These are phyloP conservation scores for Urechis unicinctus DNA, from an alignment of 2,888 invertebrate genomes.

Conservation along the genomic window DNA sequence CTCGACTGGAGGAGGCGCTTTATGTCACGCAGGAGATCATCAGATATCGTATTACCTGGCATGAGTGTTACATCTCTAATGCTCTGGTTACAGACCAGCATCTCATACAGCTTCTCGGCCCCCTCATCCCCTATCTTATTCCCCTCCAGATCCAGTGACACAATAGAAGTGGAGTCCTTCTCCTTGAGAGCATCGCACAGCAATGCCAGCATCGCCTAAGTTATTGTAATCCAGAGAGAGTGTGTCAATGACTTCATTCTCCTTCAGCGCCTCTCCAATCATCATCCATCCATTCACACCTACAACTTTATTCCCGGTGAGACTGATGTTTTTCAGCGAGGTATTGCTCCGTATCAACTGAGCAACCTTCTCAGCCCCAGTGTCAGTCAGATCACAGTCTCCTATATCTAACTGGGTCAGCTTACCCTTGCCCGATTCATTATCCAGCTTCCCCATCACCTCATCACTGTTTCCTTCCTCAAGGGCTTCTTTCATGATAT, in stretches of 20 bases:
- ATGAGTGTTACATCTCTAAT: conserved; percentile 31
- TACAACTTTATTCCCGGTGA: conserved; percentile 31
- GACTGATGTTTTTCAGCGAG: conserved; percentile 25
- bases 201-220: conserved; percentile 33
- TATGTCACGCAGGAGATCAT: too few relatives aligned
- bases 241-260: conserved; percentile 27
- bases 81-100: conserved; percentile 31
- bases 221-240: conserved; percentile 35
- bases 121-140: conserved; percentile 30
- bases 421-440: conserved; percentile 2
- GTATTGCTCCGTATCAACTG: conserved; percentile 26
- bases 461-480: too few relatives aligned
- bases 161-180: conserved; percentile 24
- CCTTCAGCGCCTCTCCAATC: conserved; percentile 29
- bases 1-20: too few relatives aligned
- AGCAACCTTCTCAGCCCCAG: conserved; percentile 27
- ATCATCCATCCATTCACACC: conserved; percentile 29
- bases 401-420: conserved; percentile 34
- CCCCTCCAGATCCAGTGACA: conserved; percentile 32
- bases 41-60: conserved; percentile 30
- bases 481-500: neutral
- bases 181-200: conserved; percentile 25
- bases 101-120: conserved; percentile 26
- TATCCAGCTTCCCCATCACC: neutral
- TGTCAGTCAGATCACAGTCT: conserved; percentile 27